Conservation (phyloP, 2,888 invertebrate species). For the Sminthurides aquaticus region DNA sequence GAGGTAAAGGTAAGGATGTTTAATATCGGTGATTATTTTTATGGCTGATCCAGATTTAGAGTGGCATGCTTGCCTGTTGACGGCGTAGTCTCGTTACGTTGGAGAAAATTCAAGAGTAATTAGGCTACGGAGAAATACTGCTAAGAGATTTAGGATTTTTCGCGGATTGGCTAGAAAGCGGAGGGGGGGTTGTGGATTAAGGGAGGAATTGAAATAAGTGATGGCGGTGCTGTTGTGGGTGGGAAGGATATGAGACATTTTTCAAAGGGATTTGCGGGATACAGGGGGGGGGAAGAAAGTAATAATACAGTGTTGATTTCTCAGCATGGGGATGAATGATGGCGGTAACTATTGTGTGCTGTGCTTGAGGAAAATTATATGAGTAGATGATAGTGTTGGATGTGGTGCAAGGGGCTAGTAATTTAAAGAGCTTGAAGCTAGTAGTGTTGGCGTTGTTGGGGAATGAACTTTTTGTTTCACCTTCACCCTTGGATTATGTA, state of each 20-base stretch:
- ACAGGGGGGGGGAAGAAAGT: too few relatives aligned
- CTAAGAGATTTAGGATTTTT: too few relatives aligned
- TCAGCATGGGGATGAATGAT: background rate
- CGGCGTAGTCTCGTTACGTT: too few relatives aligned
- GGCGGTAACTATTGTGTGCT: background rate
- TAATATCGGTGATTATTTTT: background rate
- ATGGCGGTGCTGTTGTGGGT: background rate
- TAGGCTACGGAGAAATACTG: too few relatives aligned
- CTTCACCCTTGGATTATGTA: conserved; percentile 3
- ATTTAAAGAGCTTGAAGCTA: background rate
- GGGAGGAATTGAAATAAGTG: too few relatives aligned
- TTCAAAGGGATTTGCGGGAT: background rate
- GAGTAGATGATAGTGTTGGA: background rate
- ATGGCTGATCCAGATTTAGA: background rate
- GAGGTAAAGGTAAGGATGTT: too few relatives aligned
- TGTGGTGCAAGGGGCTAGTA: background rate
- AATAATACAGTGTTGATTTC: too few relatives aligned
- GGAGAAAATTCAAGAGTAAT: too few relatives aligned
- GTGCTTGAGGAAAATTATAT: background rate
- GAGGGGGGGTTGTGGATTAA: too few relatives aligned
- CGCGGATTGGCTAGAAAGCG: too few relatives aligned
- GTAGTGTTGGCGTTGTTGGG: background rate
- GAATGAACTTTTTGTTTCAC: conserved; percentile 3
- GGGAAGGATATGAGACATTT: background rate
- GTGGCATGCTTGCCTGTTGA: background rate